Evolutionary conservation across 2,797 vertebrate genomes (phyloP), one percentile per base, ranked within the genome.

Genomic region (Platyrinchus mystaceus): DNA sequence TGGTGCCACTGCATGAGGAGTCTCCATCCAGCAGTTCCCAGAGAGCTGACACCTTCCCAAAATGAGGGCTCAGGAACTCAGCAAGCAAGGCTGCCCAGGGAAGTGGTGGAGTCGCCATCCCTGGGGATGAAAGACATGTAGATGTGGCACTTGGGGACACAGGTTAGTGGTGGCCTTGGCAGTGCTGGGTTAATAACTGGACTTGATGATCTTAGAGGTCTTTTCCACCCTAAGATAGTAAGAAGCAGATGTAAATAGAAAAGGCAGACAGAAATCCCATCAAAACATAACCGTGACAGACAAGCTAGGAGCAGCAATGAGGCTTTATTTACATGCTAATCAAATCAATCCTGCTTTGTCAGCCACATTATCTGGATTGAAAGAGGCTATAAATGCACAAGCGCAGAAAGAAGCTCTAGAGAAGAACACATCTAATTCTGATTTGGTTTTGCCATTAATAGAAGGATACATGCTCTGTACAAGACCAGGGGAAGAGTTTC

Each of bases 281-380:
- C 89, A 84, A 89, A 96, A 95, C 63, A 79, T 30, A 95, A 68
- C 83, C 1, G 0, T 94, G 95, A 95, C 85, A 97, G 95, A 86
- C 89, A 91, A 91, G 91, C 77, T 53, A 77, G 91, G 81, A 94
- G 86, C 91, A 89, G 77, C 84, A 91, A 26, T 20, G 71, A 84
- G 62, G 73, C 87, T 94, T 94, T 95, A 90, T 93, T 95, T 95
- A 93, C 86, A 92, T 85, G 89, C 70, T 95, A 94, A 96, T 91
- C 91, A 94, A 95, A 93, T 95, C 82, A 84, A n/a, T 95, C 81
- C 89, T 86, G 78, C 90, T 94, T 95, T 90, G 92, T 95, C 95
- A 96, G 96, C 67, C 80, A 32, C 23, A 2, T 90, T 94, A 90
- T 90, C 87, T 88, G 81, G 59, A 86, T 96, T 89, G 94, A 89